Percentiles rank a stretch among this genome's conserved stretches.
Conservation (phyloP, 2,888 invertebrate species). For the Harpalus rubripes region DNA sequence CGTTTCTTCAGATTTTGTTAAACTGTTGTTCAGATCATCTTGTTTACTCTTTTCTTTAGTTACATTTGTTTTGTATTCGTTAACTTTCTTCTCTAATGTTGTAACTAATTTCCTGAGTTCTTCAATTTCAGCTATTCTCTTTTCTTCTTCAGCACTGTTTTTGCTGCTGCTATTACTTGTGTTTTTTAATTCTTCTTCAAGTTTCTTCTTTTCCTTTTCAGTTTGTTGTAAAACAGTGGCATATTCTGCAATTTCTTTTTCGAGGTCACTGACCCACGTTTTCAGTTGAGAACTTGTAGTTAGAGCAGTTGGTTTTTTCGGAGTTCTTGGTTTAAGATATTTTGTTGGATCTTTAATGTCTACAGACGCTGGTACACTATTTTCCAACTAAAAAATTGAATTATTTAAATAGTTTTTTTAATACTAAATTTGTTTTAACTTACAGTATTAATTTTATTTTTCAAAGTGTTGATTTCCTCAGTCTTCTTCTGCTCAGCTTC, state of each 20-base stretch:
- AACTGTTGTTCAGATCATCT: conserved; percentile 78
- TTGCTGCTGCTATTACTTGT: conserved; percentile 68
- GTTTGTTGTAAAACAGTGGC: conserved; percentile 82
- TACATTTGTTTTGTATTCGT: conserved; percentile 79
- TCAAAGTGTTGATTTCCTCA: conserved; percentile 75
- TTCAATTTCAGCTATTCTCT: conserved; percentile 76
- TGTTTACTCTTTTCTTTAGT: conserved; percentile 79
- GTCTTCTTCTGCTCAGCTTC: conserved; percentile 69
- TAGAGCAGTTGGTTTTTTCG: conserved; percentile 86
- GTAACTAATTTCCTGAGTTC: conserved; percentile 79
- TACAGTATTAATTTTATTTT: conserved; percentile 79
- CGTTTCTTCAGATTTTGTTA: conserved; percentile 77
- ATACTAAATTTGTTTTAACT: conserved; percentile 75
- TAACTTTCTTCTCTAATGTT: conserved; percentile 79
- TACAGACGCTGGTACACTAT: conserved; percentile 76
- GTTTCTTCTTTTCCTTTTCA: conserved; percentile 78
- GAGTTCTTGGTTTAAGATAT: conserved; percentile 83
- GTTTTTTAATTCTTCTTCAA: conserved; percentile 77
- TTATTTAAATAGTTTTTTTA: neutral
- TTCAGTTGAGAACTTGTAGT: conserved; percentile 87
- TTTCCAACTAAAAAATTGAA: conserved; percentile 78
- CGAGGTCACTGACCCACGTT: conserved; percentile 92
- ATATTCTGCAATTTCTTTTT: conserved; percentile 89
- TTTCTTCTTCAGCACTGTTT: conserved; percentile 74
- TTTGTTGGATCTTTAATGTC: conserved; percentile 83